Evolutionary conservation across 1,140 invertebrate genomes (phyloP).

Genomic region (Whitmania pigra): DNA sequence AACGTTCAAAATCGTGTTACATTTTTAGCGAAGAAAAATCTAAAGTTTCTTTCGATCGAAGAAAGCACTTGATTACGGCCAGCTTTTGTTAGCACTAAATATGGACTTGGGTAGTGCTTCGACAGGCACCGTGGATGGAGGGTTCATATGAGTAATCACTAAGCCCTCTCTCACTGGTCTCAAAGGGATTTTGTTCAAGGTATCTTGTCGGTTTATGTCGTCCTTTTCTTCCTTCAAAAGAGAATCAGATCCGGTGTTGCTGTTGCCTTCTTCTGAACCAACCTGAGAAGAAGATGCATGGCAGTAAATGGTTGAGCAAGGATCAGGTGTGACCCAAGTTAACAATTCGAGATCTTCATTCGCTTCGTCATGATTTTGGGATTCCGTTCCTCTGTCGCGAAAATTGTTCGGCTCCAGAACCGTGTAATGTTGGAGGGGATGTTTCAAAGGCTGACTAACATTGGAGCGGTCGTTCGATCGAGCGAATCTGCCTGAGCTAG

Average conservation of each 20-base stretch:
- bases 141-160: no score
- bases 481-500: no score
- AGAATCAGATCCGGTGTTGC: background rate
- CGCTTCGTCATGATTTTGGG: background rate
- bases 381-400: background rate
- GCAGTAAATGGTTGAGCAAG: background rate
- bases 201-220: background rate
- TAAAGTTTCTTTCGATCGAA: no score
- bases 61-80: no score
- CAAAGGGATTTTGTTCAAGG: slow-evolving; percentile 2
- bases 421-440: slow-evolving; percentile 7
- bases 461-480: no score
- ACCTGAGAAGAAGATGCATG: slow-evolving; percentile 4
- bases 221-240: background rate
- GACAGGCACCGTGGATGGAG: no score
- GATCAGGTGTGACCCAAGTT: background rate
- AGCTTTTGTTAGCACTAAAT: no score
- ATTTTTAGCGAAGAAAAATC: no score
- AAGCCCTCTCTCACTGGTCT: slow-evolving; percentile 13
- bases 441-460: background rate
- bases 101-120: no score
- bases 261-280: slow-evolving; percentile 6
- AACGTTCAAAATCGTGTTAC: no score
- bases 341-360: no score
- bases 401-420: slow-evolving; percentile 16